Evolutionary conservation across 2,888 invertebrate genomes (phyloP).

Genomic region (Latheticus oryzae): DNA sequence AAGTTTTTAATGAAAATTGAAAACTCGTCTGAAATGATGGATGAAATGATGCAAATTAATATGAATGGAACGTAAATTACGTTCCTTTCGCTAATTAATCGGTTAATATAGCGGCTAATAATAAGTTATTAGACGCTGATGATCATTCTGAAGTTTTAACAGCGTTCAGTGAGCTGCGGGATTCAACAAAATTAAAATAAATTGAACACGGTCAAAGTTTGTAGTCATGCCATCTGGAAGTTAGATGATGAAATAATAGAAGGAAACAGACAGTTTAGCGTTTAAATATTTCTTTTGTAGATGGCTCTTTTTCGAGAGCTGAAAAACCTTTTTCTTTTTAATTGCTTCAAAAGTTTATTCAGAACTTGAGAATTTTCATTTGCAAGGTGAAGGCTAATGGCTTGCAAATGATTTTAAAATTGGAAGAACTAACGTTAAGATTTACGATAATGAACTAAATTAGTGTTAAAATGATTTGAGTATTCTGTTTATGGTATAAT

Average conservation of each 20-base stretch:
- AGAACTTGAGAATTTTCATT: too few relatives aligned
- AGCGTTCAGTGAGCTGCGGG: slow-evolving; percentile 1
- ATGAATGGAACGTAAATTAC: slow-evolving; percentile 19
- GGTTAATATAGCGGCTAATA: slow-evolving; percentile 18
- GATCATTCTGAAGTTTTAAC: slow-evolving; percentile 17
- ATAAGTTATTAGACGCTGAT: slow-evolving; percentile 19
- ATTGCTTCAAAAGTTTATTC: too few relatives aligned
- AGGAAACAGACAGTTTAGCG: too few relatives aligned
- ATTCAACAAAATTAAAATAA: slow-evolving; percentile 19
- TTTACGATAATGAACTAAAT: too few relatives aligned
- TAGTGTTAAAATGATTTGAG: too few relatives aligned
- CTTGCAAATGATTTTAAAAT: too few relatives aligned
- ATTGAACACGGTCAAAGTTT: slow-evolving; percentile 2
- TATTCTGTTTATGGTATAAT: too few relatives aligned
- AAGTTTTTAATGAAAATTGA: slow-evolving; percentile 6
- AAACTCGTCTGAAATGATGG: slow-evolving; percentile 16
- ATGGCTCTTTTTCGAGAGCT: too few relatives aligned
- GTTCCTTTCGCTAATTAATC: slow-evolving; percentile 23
- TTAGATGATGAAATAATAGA: background rate
- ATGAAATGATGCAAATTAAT: slow-evolving; percentile 19
- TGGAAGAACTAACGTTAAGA: too few relatives aligned
- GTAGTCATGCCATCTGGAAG: slow-evolving; percentile 1
- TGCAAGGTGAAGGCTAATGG: too few relatives aligned
- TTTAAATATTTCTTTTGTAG: too few relatives aligned
- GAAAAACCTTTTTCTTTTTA: too few relatives aligned